Base-by-base conservation (phyloP, 2,888 invertebrate species). In the Coleophora flavipennella region DNA sequence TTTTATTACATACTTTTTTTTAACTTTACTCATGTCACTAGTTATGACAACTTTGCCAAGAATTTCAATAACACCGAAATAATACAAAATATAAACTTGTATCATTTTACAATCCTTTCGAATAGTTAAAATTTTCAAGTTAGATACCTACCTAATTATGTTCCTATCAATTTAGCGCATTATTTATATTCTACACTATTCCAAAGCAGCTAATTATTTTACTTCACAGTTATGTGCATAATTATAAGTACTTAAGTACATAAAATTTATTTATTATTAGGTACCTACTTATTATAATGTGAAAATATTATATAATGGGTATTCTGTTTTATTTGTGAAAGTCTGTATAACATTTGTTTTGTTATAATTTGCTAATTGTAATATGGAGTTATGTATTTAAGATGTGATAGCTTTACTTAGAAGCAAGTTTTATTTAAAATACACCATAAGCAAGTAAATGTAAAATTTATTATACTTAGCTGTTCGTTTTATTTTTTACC, bases 401-500 rank as follows among this genome's bases (percentile, higher is more conserved):
- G 75, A 79, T 79, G 78, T 80, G 80, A 83, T 77, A 81, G 80
- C 83, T 81, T 83, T 81, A 81, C 69, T 68, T 81, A 80, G 77
- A 75, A 68, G 67, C 76, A 75, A 78, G 70, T 67, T 73, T 74
- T 74, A 72, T 77, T 80, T 77, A 68, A 69, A 79, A 73, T 72
- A 72, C 61, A 20, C 6, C 10, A 29, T n/a, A 29, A 31, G 31
- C 34, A 72, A 74, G 67, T 76, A 76, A 76, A 75, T 74, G 66
- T 77, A 71, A 71, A 63, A 59, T 71, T 69, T 66, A 57, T 63
- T 58, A 62, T 67, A 62, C 63, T 62, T 59, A 62, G 64, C 62
- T 59, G 42, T 53, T 76, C 67, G 74, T 75, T 81, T 84, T 74
- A 79, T 77, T 78, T 74, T 57, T 59, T 71, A 73, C 69, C 71